Percentiles rank a stretch among this genome's conserved stretches.
phyloP scores from a whole-genome alignment of 2,113 vertebrate genomes.

The Centrocercus urophasianus region DNA sequence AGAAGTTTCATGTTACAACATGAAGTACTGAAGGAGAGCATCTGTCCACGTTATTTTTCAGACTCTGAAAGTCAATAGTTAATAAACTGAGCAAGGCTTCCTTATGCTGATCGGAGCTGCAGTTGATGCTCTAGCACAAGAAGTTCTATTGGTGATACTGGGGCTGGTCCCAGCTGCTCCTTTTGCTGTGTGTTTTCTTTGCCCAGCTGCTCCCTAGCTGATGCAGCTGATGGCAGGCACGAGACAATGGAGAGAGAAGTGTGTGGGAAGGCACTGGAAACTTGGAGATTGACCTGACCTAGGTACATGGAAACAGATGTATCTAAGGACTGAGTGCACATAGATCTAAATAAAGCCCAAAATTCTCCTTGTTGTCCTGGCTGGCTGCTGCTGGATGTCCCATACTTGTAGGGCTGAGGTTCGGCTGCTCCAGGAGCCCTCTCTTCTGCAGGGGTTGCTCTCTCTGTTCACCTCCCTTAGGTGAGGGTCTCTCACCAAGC shows the following conservation, averaged over 20 bases:
- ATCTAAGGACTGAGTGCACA: neutral
- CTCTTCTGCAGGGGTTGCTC: neutral
- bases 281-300: neutral
- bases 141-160: neutral
- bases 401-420: neutral
- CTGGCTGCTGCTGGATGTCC: neutral
- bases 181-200: neutral
- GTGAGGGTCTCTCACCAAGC: accelerated
- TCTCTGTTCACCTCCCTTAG: neutral
- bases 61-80: neutral
- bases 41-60: neutral
- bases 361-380: accelerated
- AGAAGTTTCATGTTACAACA: neutral
- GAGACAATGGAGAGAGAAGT: neutral
- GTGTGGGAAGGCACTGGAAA: neutral
- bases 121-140: conserved; percentile 8
- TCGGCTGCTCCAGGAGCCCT: neutral
- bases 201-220: conserved; percentile 5
- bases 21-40: neutral
- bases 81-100: neutral
- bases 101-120: neutral
- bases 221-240: neutral
- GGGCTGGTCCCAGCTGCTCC: conserved; percentile 43
- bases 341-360: neutral
- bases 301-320: neutral